Evolutionary conservation across 2,113 vertebrate species (phyloP).

Genomic region (Climacteris rufus): DNA sequence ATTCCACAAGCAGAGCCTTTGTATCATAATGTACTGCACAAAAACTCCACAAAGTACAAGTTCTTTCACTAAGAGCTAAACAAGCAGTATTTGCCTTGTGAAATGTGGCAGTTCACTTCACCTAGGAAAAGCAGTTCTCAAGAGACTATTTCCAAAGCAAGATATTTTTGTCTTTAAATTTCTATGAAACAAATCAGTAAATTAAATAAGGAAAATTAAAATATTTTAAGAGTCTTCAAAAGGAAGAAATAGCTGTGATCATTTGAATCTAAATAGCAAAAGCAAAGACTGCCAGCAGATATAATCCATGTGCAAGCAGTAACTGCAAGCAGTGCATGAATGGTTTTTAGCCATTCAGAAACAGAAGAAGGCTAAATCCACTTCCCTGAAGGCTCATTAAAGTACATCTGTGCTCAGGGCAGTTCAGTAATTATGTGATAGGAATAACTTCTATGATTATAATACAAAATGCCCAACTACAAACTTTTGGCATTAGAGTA

Average conservation of each 20-base stretch:
- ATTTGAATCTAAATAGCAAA: neutral
- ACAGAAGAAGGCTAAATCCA: neutral
- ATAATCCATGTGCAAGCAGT: neutral
- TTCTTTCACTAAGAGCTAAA: neutral
- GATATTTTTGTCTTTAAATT: neutral
- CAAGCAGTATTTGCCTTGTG: neutral
- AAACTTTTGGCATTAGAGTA: neutral
- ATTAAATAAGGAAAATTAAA: neutral
- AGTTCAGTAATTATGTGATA: neutral
- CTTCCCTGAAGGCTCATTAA: neutral
- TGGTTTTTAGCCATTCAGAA: neutral
- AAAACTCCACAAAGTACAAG: neutral
- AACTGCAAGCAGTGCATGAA: neutral
- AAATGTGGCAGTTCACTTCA: neutral
- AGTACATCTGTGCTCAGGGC: neutral
- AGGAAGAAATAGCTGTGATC: neutral
- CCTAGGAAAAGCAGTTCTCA: neutral
- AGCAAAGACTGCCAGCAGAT: neutral
- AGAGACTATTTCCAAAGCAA: neutral
- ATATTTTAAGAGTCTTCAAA: neutral
- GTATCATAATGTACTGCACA: neutral
- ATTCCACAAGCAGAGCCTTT: neutral
- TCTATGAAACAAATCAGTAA: neutral
- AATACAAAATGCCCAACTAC: neutral
- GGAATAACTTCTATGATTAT: neutral